A percentile compares a stretch with the other conserved stretches of the same genome.
These are phyloP conservation scores for Pelvicachromis taeniatus DNA, from an alignment of 2,113 vertebrate genomes.

Conservation along the genomic window DNA sequence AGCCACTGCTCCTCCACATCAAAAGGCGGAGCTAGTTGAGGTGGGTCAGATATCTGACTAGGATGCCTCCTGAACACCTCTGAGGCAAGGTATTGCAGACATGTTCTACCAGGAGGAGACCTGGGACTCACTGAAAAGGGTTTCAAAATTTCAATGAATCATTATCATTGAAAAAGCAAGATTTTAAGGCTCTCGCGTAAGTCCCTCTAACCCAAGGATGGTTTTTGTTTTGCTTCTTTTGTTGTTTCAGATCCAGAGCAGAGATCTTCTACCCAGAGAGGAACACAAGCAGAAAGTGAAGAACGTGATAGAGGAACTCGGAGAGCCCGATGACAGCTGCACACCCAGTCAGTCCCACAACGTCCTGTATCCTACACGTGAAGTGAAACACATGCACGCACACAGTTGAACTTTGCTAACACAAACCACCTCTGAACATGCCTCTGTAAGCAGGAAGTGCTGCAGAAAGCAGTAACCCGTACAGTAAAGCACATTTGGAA, in stretches of 20 bases:
- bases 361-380: conserved; percentile 58
- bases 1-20: not conserved
- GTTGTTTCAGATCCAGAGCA: conserved; percentile 47
- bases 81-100: not conserved
- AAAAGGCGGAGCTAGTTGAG: not conserved
- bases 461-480: not conserved
- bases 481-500: not conserved
- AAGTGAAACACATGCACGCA: not conserved
- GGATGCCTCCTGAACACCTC: not conserved
- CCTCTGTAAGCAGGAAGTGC: not conserved
- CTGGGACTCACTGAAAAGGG: not conserved
- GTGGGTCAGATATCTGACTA: not conserved
- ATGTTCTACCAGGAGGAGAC: not conserved
- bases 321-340: not conserved
- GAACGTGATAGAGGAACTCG: conserved; percentile 45
- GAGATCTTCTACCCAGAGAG: conserved; percentile 8
- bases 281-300: conserved; percentile 35
- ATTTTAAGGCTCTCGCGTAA: not conserved
- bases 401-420: not conserved
- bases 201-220: not conserved
- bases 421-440: not conserved
- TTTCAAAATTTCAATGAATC: too few species aligned
- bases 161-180: not conserved
- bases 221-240: not conserved
- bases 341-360: not conserved